phyloP scores from a whole-genome alignment of 1,140 invertebrate genomes.

The Gryllus bimaculatus region DNA sequence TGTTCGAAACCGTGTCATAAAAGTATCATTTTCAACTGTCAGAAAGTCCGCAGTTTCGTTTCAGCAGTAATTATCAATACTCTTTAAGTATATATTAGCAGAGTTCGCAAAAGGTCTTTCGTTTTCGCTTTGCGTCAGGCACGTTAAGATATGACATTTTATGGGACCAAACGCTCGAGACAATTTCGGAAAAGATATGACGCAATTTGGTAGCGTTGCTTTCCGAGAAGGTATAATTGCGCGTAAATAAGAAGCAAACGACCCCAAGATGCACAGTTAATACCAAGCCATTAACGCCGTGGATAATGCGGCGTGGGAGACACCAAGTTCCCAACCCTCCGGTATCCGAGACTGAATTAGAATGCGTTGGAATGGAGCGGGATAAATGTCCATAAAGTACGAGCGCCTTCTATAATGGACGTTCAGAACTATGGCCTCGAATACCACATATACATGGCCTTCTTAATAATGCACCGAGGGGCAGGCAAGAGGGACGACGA shows the following conservation, averaged over 20 bases:
- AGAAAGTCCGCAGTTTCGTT: no score
- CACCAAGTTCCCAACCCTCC: neutral
- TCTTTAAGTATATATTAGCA: neutral
- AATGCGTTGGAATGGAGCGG: neutral
- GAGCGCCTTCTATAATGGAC: neutral
- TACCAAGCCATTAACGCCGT: neutral
- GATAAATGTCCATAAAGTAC: neutral
- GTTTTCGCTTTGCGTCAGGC: neutral
- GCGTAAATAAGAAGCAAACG: neutral
- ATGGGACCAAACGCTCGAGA: neutral
- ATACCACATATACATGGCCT: neutral
- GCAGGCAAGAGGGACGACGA: neutral
- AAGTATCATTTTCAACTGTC: no score
- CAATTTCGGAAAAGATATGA: neutral
- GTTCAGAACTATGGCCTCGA: neutral
- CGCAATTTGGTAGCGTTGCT: neutral
- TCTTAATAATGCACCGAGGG: neutral
- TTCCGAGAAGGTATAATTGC: neutral
- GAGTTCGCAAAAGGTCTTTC: neutral
- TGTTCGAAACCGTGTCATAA: no score
- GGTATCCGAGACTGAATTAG: neutral
- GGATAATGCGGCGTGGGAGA: neutral
- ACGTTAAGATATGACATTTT: neutral
- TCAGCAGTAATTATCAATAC: neutral
- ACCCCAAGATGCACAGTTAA: neutral